Conservation (phyloP, 2,797 vertebrate genomes). For the Oreortyx pictus region DNA sequence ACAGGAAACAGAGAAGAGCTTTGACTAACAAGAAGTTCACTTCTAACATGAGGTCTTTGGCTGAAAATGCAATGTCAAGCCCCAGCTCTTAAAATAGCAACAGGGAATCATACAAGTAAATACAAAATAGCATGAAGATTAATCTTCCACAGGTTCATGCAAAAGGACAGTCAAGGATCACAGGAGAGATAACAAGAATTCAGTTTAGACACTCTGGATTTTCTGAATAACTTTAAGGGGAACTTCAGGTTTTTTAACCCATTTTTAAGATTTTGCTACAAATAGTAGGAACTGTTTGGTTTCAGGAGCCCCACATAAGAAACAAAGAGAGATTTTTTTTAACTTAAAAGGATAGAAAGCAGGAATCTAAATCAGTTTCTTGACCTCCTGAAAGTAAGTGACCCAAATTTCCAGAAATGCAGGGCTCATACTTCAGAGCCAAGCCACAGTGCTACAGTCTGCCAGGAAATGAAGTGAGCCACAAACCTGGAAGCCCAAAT, state of each 20-base stretch:
- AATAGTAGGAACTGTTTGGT: neutral
- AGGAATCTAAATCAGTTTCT: neutral
- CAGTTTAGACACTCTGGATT: neutral
- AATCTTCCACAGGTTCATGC: neutral
- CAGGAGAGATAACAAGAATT: neutral
- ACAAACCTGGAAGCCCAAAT: slow-evolving; percentile 54
- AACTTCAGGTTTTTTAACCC: neutral
- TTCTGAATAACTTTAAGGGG: neutral
- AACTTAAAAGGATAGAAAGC: neutral
- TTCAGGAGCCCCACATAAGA: neutral
- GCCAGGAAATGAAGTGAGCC: slow-evolving; percentile 43
- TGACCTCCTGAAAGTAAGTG: neutral
- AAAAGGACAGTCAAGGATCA: neutral
- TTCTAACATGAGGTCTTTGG: neutral
- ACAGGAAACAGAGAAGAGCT: neutral
- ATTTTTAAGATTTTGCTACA: neutral
- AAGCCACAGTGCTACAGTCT: neutral
- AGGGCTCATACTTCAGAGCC: neutral
- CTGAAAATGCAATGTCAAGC: neutral
- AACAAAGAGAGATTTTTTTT: neutral
- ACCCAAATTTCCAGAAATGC: neutral
- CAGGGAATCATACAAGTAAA: neutral
- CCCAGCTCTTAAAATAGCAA: neutral
- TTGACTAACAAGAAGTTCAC: neutral
- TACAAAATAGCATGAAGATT: neutral